These are phyloP conservation scores for Rutilus rutilus DNA, from an alignment of 2,113 vertebrate species.

Conservation along the genomic window DNA sequence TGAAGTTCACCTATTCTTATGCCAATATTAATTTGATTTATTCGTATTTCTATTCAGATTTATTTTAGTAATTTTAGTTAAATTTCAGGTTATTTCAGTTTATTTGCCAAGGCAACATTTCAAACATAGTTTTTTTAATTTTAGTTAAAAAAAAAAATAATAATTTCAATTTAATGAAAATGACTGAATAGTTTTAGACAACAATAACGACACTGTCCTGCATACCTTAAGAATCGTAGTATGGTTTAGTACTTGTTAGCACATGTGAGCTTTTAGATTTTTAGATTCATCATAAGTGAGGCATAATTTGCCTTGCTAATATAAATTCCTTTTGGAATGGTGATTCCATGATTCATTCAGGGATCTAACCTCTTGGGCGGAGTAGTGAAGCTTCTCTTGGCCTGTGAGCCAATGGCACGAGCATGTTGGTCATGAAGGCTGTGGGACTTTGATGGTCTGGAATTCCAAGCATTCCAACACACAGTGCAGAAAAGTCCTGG, in stretches of 20 bases:
- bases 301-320: conserved; percentile 12
- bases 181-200: not conserved
- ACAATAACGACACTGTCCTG: not conserved
- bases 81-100: too few species aligned
- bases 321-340: conserved; percentile 31
- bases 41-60: too few species aligned
- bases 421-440: conserved; percentile 42
- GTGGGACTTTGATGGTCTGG: conserved; percentile 61
- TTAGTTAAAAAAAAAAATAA: too few species aligned
- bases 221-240: not conserved
- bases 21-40: too few species aligned
- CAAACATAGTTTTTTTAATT: not conserved
- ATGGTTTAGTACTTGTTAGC: not conserved
- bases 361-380: not conserved
- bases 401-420: conserved; percentile 46
- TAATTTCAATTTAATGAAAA: too few species aligned
- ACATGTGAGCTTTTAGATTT: not conserved
- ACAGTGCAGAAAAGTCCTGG: conserved; percentile 55
- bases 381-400: conserved; percentile 48
- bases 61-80: too few species aligned
- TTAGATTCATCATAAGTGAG: not conserved
- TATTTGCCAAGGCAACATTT: too few species aligned
- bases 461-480: conserved; percentile 65
- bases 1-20: not conserved
- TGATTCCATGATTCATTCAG: conserved; percentile 32